Base-by-base conservation (phyloP, 2,888 invertebrate genomes). In the Latrodectus hesperus region DNA sequence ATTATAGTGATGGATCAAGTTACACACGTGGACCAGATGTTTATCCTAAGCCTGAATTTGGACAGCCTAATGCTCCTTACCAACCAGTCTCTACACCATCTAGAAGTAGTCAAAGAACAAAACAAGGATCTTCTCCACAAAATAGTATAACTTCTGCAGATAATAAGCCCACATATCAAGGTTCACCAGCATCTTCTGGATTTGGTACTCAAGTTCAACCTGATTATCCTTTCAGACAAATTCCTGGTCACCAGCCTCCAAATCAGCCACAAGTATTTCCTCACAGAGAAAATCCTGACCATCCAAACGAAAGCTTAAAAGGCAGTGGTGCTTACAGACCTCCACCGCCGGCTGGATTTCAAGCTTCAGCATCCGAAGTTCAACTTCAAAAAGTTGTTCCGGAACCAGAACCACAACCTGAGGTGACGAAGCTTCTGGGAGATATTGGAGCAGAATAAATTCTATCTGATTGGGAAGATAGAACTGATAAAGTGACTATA, bases 1-100 rank as follows among this genome's bases (percentile, higher is more conserved):
- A 88, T 17, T 88, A 88, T 22, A 74, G 83, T 53, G 49, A 55
- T 12, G 84, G 84, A 0, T 80, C 88, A 11, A 84, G 82, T 17
- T 88, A 88, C 67, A 88, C 81, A 4, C 68, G 84, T 17, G 88
- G 88, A 10, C 88, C 79, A 38, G 84, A 88, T 5, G 60, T 78
- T 26, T 88, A 88, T 79, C 88, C 88, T 16, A 88, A 88, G 52
- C 88, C 88, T n/a, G 84, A 84, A 67, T 88, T 88, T 17, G 82
- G 82, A 0, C 84, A 84, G 26, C 74, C 73, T 8, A 83, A 70
- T 64, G 60, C 72, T 11, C 87, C 87, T 60, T 53, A 84, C 22
- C 87, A 76, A n/a, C 79, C 88, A 14, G 67, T 88, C 53, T 79
- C 88, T 8, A 83, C 84, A 6, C 88, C 88, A 17, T 88, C 88